phyloP scores from a whole-genome alignment of 2,113 vertebrate genomes.

The Stomatorhinus ivindoensis region DNA sequence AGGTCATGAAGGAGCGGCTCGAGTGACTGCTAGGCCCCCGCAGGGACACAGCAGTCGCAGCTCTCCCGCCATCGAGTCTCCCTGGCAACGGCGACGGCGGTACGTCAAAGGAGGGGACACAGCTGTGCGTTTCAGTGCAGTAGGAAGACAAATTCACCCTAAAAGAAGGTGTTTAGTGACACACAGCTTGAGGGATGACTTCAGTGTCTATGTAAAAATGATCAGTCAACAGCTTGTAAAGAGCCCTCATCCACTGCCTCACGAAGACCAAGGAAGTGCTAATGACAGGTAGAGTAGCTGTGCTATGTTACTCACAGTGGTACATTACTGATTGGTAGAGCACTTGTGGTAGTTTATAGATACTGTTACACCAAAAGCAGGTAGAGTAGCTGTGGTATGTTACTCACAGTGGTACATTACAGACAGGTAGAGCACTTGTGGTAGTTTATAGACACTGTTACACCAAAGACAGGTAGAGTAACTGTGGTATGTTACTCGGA shows the following conservation, averaged over 20 bases:
- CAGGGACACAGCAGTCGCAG: constrained; percentile 28
- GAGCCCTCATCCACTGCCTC: background rate
- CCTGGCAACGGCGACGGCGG: constrained; percentile 37
- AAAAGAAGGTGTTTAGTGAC: background rate
- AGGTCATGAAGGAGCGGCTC: constrained; percentile 39
- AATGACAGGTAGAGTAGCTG: background rate
- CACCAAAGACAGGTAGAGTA: background rate
- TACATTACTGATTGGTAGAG: background rate
- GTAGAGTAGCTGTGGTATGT: background rate
- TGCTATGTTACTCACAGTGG: background rate
- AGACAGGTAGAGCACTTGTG: background rate
- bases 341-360: background rate
- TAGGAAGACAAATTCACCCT: background rate
- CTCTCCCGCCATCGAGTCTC: constrained; percentile 46
- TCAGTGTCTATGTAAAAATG: background rate
- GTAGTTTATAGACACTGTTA: background rate
- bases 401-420: background rate
- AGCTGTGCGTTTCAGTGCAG: background rate
- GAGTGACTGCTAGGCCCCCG: constrained; percentile 27
- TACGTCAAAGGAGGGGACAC: background rate
- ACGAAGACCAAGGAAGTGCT: background rate
- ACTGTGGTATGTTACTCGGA: background rate
- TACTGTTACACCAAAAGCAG: background rate
- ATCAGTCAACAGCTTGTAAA: background rate
- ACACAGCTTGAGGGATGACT: background rate